Percentiles rank a stretch among this genome's conserved stretches.
Conservation (phyloP, 2,888 invertebrate species). For the Elaeidobius kamerunicus region DNA sequence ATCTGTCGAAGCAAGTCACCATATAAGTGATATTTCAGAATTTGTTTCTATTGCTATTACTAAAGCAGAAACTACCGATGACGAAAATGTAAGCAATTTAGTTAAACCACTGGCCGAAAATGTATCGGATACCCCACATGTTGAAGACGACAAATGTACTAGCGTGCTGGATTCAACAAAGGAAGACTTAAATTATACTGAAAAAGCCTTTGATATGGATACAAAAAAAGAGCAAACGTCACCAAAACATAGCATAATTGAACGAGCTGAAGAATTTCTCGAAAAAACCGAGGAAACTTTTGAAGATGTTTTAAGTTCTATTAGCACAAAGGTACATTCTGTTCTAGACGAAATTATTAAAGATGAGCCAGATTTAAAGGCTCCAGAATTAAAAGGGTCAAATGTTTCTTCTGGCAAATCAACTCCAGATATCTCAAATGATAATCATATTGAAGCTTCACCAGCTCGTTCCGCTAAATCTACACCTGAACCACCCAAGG, state of each 20-base stretch:
- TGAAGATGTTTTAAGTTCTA: conserved; percentile 4
- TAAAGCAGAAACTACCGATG: background rate
- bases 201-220: background rate
- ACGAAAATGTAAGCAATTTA: too few relatives aligned
- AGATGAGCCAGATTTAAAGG: background rate
- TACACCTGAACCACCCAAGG: background rate
- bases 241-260: conserved; percentile 2
- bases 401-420: background rate
- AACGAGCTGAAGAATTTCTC: conserved; percentile 22
- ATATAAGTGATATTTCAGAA: background rate
- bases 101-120: too few relatives aligned
- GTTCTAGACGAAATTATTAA: conserved; percentile 2
- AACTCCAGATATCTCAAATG: background rate
- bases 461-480: background rate
- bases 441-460: background rate
- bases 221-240: background rate
- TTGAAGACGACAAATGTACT: too few relatives aligned
- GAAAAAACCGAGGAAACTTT: conserved; percentile 20
- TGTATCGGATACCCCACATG: too few relatives aligned
- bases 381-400: background rate
- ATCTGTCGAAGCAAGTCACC: background rate
- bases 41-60: background rate
- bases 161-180: too few relatives aligned
- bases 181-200: background rate
- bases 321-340: conserved; percentile 5